Evolutionary conservation across 2,888 invertebrate genomes (phyloP), one percentile per base, ranked within the genome.

Genomic region (Cordylochernes scorpioides): DNA sequence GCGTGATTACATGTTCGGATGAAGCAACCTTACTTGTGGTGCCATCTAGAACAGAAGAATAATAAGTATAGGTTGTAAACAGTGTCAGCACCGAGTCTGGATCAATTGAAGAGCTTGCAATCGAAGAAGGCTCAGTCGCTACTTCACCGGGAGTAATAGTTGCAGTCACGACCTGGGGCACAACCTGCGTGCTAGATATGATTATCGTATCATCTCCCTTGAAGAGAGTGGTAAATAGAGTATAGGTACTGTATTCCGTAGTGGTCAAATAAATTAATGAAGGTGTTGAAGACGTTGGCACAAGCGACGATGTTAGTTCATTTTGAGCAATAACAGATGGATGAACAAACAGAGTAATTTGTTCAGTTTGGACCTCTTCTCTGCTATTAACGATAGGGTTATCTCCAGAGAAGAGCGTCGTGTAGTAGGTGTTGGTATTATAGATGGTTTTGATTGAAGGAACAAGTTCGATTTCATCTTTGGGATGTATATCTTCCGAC

Each of bases 11-110:
- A 13, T 35, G 33, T 27, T 38, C 38, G 27, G 37, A 38, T 2
- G 39, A 38, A n/a, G 37, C 31, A 10, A 39, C 32, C 17, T 38
- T 31, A 24, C 34, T 34, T 29, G 63, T 63, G 35, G 65, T 68
- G 25, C 63, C 54, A 3, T 75, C 69, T 44, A 72, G 73, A 49
- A 71, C 73, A 1, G 75, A 77, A 1, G 75, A 77, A 29, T 70
- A 59, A 45, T 71, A 71, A 0, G 75, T 75, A 24, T 71, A 59
- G 0, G 75, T 74, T 49, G 74, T 73, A 40, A 68, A 72, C 17
- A 66, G 61, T n/a, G 35, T 35, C 5, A 35, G 21, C 7, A 35
- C 31, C 4, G 35, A 35, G n/a, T n/a, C n/a, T n/a, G n/a, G n/a
- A n/a, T n/a, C n/a, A n/a, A n/a, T n/a, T n/a, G n/a, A n/a, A n/a